These are phyloP conservation scores for Diarsia brunnea DNA, from an alignment of 2,888 invertebrate species.

Conservation along the genomic window DNA sequence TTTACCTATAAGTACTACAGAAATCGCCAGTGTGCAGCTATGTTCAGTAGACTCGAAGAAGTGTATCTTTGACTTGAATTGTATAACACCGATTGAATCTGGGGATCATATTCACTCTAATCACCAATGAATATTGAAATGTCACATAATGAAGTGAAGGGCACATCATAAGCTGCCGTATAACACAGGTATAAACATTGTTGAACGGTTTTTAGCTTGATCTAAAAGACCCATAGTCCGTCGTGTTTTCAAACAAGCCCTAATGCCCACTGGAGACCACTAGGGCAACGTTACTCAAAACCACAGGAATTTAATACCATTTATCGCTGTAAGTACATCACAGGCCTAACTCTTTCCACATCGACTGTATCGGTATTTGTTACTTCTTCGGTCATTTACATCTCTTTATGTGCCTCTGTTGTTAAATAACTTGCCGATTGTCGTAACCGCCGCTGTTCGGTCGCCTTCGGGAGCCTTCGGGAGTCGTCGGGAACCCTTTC, in stretches of 20 bases:
- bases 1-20: too few relatives aligned
- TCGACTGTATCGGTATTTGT: conserved; percentile 57
- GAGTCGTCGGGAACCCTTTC: conserved; percentile 33
- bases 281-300: background rate
- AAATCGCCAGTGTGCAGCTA: too few relatives aligned
- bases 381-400: conserved; percentile 60
- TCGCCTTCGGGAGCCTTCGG: conserved; percentile 7
- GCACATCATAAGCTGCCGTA: background rate
- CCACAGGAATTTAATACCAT: background rate
- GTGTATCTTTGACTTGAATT: too few relatives aligned
- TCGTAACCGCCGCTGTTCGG: conserved; percentile 45
- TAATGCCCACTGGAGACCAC: background rate
- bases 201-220: background rate
- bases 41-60: too few relatives aligned
- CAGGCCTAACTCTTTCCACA: conserved; percentile 30
- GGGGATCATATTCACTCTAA: too few relatives aligned
- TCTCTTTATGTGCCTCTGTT: conserved; percentile 55
- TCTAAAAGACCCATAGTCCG: background rate
- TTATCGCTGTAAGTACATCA: conserved; percentile 27
- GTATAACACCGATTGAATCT: too few relatives aligned
- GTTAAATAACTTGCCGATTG: conserved; percentile 52
- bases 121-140: background rate
- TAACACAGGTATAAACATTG: background rate
- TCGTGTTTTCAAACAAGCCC: background rate
- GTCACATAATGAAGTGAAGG: background rate